Conservation (phyloP, 2,797 vertebrate genomes). For the Alca torda region DNA sequence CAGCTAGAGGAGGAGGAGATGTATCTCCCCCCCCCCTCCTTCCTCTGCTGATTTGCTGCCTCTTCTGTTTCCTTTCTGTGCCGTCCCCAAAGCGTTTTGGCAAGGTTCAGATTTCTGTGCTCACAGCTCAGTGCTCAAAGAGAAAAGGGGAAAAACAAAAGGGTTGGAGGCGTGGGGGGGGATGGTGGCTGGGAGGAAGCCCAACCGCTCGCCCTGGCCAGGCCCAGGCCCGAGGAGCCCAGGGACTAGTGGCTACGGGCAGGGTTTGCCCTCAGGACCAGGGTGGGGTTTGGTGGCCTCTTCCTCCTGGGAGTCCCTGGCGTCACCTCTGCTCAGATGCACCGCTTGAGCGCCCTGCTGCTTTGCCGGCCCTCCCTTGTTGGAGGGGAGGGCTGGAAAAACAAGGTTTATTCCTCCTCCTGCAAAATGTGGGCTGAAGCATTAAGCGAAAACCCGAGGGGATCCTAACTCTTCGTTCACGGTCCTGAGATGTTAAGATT, state of each 20-base stretch:
- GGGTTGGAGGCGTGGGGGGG: conserved; percentile 42
- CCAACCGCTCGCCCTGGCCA: neutral
- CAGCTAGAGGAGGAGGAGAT: conserved; percentile 43
- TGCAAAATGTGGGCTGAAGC: neutral
- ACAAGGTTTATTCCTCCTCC: neutral
- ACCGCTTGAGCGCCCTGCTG: accelerated
- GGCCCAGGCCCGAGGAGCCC: neutral
- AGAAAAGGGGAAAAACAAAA: conserved; percentile 75
- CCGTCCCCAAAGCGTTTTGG: conserved; percentile 74
- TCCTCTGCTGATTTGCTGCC: conserved; percentile 65
- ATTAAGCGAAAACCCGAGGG: neutral
- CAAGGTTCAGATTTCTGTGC: conserved; percentile 77
- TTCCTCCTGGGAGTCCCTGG: neutral
- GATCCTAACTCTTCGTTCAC: accelerated
- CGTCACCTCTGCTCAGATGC: neutral
- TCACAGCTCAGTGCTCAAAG: conserved; percentile 78
- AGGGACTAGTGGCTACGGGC: neutral
- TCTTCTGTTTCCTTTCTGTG: conserved; percentile 69
- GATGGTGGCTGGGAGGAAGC: conserved; percentile 39
- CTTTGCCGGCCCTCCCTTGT: neutral
- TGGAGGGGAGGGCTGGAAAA: neutral
- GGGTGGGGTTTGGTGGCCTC: neutral
- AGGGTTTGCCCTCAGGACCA: neutral
- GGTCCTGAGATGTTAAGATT: neutral
- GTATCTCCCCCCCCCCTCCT: conserved; percentile 9